Evolutionary conservation across 2,797 vertebrate species (phyloP), one percentile per base, ranked within the genome.

Genomic region (Chelon auratus): DNA sequence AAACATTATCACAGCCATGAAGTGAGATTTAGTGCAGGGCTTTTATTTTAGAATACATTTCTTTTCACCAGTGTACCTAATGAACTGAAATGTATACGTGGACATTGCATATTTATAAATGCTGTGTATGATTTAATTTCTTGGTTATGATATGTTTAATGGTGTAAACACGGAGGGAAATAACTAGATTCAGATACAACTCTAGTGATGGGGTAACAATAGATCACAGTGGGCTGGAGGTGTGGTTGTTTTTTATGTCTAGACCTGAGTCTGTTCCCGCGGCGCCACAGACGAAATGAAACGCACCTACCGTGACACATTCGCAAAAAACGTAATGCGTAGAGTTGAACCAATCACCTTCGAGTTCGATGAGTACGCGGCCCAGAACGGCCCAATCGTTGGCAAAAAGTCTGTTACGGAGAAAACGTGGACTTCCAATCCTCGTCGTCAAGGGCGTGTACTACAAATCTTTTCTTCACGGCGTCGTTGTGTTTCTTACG

Each of bases 391-490:
- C 56, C 92, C 92, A 93, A 92, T 92, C 73, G 63, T 4, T 0
- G 13, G 42, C 51, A 1, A 4, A 7, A 8, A 17, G 67, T 42
- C 30, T 0, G 77, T 57, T 51, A 42, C 70, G 14, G 78, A 17
- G 30, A 62, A 81, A 84, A 81, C 72, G 77, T 85, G 80, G 68
- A 82, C 85, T 88, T 40, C 92, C 92, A 91, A 93, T 90, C 89
- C 70, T 66, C 67, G 82, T 87, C 78, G 80, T 84, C 75, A 81
- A 92, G 91, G 93, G 93, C 91, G 93, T 93, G 91, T 82, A 68
- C 85, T 82, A 62, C 82, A 70, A 86, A 85, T 85, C 90, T 90
- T 91, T 93, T 93, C 91, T 93, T 92, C 88, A 77, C 61, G 54
- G 86, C 80, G 82, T 82, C 85, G 90, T 62, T 83, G 83, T 86